phyloP scores from a whole-genome alignment of 23 tunicate genomes.

The Aplidium turbinatum region DNA sequence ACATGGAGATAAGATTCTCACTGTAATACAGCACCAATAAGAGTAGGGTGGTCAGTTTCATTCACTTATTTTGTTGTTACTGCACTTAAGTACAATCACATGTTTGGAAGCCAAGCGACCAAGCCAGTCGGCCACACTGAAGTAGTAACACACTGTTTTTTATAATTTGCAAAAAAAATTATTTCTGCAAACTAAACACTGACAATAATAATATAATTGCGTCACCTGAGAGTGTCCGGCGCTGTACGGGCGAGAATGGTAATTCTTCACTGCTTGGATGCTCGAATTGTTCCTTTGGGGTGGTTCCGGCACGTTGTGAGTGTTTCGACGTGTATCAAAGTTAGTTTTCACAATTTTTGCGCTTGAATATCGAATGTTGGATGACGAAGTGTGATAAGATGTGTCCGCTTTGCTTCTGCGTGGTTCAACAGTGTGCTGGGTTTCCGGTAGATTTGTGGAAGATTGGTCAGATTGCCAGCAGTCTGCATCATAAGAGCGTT shows the following conservation, averaged over 20 bases:
- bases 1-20: no score
- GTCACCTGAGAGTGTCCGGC: conserved; percentile 22
- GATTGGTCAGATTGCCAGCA: background rate
- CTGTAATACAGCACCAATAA: no score
- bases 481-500: conserved; percentile 7
- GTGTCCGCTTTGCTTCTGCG: no score
- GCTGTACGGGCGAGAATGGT: background rate
- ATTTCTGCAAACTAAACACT: no score
- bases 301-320: conserved; percentile 56
- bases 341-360: conserved; percentile 50
- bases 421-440: background rate
- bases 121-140: no score
- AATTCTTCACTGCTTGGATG: conserved; percentile 39
- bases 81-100: no score
- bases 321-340: conserved; percentile 7
- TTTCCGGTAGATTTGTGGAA: background rate
- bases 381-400: background rate
- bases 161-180: no score
- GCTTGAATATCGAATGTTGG: background rate
- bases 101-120: no score
- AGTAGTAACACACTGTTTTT: no score
- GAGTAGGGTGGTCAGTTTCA: no score
- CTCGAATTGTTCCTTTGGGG: conserved; percentile 52
- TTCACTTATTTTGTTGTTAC: no score
- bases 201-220: background rate